Evolutionary conservation across 1,140 invertebrate genomes (phyloP).

Genomic region (Leptopilina clavipes): DNA sequence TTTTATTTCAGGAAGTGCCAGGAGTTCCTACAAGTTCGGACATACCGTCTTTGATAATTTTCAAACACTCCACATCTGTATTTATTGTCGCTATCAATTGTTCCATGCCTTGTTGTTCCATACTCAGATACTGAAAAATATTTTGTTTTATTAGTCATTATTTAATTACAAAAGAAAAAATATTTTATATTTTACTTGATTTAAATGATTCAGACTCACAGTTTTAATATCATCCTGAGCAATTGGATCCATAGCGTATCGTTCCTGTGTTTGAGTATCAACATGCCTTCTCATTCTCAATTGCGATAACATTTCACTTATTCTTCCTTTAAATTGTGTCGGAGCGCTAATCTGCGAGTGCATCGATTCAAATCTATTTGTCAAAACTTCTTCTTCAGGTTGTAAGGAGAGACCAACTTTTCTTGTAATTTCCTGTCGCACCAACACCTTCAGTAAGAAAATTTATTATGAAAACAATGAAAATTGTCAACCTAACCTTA

Average conservation of each 20-base stretch:
- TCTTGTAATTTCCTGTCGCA: conserved; percentile 89
- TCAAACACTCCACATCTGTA: conserved; percentile 83
- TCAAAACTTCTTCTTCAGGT: conserved; percentile 91
- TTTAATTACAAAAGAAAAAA: neutral
- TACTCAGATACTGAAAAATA: conserved; percentile 80
- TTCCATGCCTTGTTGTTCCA: conserved; percentile 90
- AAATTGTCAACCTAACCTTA: too few species aligned
- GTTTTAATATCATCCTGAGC: conserved; percentile 80
- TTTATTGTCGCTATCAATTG: conserved; percentile 88
- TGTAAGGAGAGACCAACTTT: conserved; percentile 90
- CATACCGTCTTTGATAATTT: conserved; percentile 88
- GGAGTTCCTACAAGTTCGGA: conserved; percentile 70
- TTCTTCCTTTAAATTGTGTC: conserved; percentile 92
- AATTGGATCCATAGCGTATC: conserved; percentile 80
- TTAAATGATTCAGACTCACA: conserved; percentile 65
- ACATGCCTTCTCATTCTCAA: conserved; percentile 85
- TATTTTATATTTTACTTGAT: too few species aligned
- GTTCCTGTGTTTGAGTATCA: conserved; percentile 70
- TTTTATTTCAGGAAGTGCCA: conserved; percentile 38
- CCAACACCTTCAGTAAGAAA: conserved; percentile 80
- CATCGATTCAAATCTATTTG: conserved; percentile 89
- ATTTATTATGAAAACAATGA: conserved; percentile 35
- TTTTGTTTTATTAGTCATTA: neutral
- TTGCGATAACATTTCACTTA: conserved; percentile 93
- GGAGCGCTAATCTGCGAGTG: conserved; percentile 91